Evolutionary conservation across 2,888 invertebrate genomes (phyloP).

Genomic region (Meteorus colon): DNA sequence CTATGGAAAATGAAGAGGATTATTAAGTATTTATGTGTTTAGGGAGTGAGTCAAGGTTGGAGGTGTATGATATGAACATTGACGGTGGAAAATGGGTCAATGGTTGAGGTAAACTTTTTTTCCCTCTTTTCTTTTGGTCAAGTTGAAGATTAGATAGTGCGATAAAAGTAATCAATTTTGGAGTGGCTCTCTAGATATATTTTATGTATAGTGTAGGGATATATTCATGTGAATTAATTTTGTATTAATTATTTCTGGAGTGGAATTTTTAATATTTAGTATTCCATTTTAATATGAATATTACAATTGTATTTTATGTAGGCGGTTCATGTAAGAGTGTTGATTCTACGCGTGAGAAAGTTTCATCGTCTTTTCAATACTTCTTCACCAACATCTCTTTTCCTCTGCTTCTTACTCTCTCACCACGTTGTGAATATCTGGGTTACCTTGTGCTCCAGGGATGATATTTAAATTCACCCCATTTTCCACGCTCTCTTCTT

Average conservation of each 20-base stretch:
- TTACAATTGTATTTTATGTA: neutral
- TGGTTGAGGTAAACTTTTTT: neutral
- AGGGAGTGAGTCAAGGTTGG: constrained; percentile 14
- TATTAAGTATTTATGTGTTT: constrained; percentile 10
- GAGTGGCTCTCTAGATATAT: neutral
- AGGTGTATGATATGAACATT: neutral
- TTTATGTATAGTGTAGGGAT: neutral
- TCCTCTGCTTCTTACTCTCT: neutral
- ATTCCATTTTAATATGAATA: neutral
- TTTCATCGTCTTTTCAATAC: neutral
- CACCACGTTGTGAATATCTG: constrained; percentile 7
- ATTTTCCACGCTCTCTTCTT: constrained; percentile 24
- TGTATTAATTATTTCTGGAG: neutral
- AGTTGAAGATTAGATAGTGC: neutral
- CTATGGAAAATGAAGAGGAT: neutral
- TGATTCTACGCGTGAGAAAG: neutral
- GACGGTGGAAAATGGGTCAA: constrained; percentile 2
- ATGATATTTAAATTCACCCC: constrained; percentile 24
- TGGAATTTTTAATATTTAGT: neutral
- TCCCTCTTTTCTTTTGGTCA: neutral
- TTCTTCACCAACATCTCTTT: neutral
- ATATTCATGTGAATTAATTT: neutral
- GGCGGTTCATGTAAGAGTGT: neutral
- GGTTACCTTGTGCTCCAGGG: constrained; percentile 32
- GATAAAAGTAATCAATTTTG: neutral